Evolutionary conservation across 2,888 invertebrate species (phyloP).

Genomic region (Ophonus ardosiacus): DNA sequence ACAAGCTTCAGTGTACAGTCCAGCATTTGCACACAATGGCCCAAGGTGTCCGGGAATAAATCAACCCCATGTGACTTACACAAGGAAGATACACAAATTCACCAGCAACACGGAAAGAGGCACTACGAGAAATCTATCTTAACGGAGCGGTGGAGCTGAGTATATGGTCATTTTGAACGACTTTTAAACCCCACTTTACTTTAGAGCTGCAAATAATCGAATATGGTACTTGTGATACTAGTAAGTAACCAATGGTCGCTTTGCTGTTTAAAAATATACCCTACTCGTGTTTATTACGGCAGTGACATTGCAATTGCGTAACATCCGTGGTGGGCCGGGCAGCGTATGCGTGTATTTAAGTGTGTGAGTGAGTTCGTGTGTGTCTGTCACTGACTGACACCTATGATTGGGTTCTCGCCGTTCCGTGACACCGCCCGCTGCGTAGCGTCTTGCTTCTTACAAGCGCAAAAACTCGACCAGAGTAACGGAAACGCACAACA

Average conservation of each 20-base stretch:
- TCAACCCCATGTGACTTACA: slow-evolving; percentile 66
- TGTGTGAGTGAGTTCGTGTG: background rate
- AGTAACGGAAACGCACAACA: background rate
- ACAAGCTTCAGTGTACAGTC: slow-evolving; percentile 70
- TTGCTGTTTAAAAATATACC: no score
- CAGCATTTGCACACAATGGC: slow-evolving; percentile 74
- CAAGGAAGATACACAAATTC: background rate
- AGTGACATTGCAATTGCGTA: slow-evolving; percentile 38
- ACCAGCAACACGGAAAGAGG: background rate
- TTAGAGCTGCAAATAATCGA: no score
- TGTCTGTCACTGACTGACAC: slow-evolving; percentile 68
- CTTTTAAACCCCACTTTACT: no score
- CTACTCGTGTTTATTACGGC: background rate
- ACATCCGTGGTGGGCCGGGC: slow-evolving; percentile 51
- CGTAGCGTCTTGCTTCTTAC: slow-evolving; percentile 69
- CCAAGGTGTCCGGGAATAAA: slow-evolving; percentile 67
- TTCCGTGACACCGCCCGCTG: slow-evolving; percentile 71
- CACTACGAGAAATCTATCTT: background rate
- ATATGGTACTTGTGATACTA: no score
- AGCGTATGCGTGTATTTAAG: background rate
- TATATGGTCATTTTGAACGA: no score
- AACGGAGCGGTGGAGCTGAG: no score
- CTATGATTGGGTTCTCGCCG: slow-evolving; percentile 70
- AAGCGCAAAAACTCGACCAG: background rate
- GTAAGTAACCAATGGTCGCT: no score